Percentiles rank a stretch among this genome's conserved stretches.
phyloP scores from a whole-genome alignment of 2,888 invertebrate genomes.

The Lasioglossum figueresi region DNA sequence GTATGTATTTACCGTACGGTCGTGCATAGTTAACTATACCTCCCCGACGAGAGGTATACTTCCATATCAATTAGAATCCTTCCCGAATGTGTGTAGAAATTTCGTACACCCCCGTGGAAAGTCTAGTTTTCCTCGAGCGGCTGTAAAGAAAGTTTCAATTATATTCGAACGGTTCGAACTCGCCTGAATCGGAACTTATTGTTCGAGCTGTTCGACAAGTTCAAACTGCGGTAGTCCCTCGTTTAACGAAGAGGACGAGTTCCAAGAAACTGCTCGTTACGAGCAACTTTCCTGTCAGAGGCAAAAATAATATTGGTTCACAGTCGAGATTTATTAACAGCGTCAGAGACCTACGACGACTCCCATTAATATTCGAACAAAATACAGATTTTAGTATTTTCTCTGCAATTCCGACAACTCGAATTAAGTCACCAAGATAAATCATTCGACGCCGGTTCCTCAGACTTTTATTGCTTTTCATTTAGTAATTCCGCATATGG shows the following conservation, averaged over 20 bases:
- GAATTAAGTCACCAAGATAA: neutral
- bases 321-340: neutral
- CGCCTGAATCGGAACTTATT: constrained; percentile 12
- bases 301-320: neutral
- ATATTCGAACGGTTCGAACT: constrained; percentile 1
- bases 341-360: no score
- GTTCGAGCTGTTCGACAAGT: constrained; percentile 3
- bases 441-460: neutral
- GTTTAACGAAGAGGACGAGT: neutral
- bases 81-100: neutral
- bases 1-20: constrained; percentile 40
- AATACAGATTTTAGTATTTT: no score
- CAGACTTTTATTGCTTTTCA: neutral
- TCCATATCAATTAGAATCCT: constrained; percentile 6
- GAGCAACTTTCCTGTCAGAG: neutral
- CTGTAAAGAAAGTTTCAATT: constrained; percentile 4
- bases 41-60: constrained; percentile 18
- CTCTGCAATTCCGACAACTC: no score
- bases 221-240: constrained; percentile 1
- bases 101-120: neutral
- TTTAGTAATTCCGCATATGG: neutral
- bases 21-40: constrained; percentile 37
- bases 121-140: neutral
- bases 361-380: no score
- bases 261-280: constrained; percentile 1